Base-by-base conservation (phyloP, 2,797 vertebrate genomes). In the Anguilla marmorata region DNA sequence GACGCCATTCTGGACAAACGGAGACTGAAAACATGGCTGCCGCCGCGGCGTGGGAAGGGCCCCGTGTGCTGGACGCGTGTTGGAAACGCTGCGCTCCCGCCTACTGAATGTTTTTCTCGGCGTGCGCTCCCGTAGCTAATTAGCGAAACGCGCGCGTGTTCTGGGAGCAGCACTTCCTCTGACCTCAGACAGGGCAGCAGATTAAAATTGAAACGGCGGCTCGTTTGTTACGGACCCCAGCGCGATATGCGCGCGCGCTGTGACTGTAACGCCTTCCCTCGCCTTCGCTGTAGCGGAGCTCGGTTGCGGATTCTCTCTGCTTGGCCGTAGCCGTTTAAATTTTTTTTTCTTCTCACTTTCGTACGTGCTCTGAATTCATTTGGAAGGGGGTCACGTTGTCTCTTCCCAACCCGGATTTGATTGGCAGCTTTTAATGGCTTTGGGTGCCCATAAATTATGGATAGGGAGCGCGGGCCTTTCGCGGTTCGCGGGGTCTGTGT, bases 391-490 rank as follows among this genome's bases (percentile, higher is more conserved):
- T 48, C 33, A 14, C 3, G 37, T 37, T 7, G 3, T 45, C 19
- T 5, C 76, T 80, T 80, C 37, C 76, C 41, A 48, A 45, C 33
- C 76, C 41, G 37, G 24, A 50, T 50, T 82, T 48, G 41, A 48
- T 50, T 82, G 79, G 41, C 79, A 82, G 79, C 7, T 48, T 50
- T n/a, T 82, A 82, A 50, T 82, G 41, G 21, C 45, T 82, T 50
- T 82, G 41, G 41, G 45, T 19, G 45, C 19, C 24, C 3, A 4
- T 82, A 50, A 82, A 82, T 82, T 50, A 82, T 82, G 79, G 50
- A 50, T 48, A 24, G 41, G 79, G 41, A 24, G 11, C 1, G 7
- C 4, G 45, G 79, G 79, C 41, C 19, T 45, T 37, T 48, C 5
- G 79, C 11, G 79, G 79, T 4, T 24, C n/a, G 76, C 7, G 76